phyloP scores from a whole-genome alignment of 2,888 invertebrate species.

The Noctuana brunneofusca region DNA sequence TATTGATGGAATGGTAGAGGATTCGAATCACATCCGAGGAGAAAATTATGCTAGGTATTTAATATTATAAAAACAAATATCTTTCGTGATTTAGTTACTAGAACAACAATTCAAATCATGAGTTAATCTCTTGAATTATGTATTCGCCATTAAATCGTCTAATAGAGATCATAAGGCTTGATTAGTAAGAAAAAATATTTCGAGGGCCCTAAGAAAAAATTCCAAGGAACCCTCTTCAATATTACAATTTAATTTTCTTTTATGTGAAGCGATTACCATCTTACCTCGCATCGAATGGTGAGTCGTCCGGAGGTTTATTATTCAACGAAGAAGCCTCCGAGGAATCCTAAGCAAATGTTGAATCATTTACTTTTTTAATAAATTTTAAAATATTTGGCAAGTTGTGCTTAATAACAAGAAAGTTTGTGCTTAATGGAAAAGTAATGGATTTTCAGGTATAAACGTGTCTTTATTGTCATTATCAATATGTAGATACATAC shows the following conservation, averaged over 20 bases:
- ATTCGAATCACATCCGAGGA: too few relatives aligned
- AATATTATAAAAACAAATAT: too few relatives aligned
- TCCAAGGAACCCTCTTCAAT: conserved; percentile 29
- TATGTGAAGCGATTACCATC: conserved; percentile 35
- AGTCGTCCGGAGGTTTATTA: conserved; percentile 25
- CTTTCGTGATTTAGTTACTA: too few relatives aligned
- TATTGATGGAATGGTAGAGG: too few relatives aligned
- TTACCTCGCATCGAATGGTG: conserved; percentile 30
- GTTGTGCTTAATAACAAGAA: too few relatives aligned
- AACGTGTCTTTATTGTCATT: too few relatives aligned
- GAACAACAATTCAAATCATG: not conserved
- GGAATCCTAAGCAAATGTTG: not conserved
- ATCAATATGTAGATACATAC: too few relatives aligned
- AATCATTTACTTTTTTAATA: conserved; percentile 13
- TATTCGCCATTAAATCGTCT: conserved; percentile 10
- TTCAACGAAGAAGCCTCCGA: conserved; percentile 16
- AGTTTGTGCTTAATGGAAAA: too few relatives aligned
- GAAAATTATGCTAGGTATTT: too few relatives aligned
- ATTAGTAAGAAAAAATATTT: conserved; percentile 23
- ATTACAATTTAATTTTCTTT: conserved; percentile 36
- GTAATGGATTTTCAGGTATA: too few relatives aligned
- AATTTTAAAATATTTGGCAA: not conserved
- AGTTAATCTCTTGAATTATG: conserved; percentile 16
- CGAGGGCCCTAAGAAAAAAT: conserved; percentile 13
- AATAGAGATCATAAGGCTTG: conserved; percentile 21